Base-by-base conservation (phyloP, 2,888 invertebrate genomes). In the Creontiades dilutus region DNA sequence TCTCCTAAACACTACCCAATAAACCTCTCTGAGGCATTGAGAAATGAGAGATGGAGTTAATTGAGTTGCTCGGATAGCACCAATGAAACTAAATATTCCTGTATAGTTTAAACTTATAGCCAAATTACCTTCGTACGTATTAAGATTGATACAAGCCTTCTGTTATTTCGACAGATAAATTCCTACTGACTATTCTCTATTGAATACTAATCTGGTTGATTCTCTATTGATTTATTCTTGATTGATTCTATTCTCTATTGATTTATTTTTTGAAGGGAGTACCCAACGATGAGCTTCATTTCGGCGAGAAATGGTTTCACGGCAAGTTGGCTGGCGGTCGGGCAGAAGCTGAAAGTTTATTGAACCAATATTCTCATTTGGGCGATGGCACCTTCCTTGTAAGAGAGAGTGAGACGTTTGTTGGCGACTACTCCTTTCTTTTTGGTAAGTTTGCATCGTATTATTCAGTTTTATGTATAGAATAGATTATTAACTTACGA, bases 361-460 rank as follows among this genome's bases (percentile, higher is more conserved):
- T 98, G 13, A 94, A 95, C 89, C 95, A 95, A 9, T 97, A 98
- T 93, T 95, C 97, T 0, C 95, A 96, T 93, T 94, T 98, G 4
- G 98, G 98, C 0, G 98, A 98, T 93, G 98, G 98, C 0, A 98
- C 98, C 0, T 98, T 98, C 93, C 94, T 98, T 47, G 99, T 99
- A 0, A 94, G 99, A 48, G 97, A 98, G 92, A 98, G 98, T 93
- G 98, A 98, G 46, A 99, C 98, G 0, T 99, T 99, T 93, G 97
- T 98, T 0, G 99, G 99, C 0, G 99, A 99, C 93, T 99, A 98
- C 93, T 98, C 98, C 94, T 99, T 46, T 99, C 98, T 0, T 99
- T 99, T 94, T 98, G 97, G 98, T 94, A 92, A 93, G 37, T 37
- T 4, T 4, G 37, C n/a, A n/a, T n/a, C n/a, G n/a, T n/a, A n/a